A percentile compares a stretch with the other conserved stretches of the same genome.
Evolutionary conservation across 2,888 invertebrate genomes (phyloP).

Genomic region (Cybosia mesomella): DNA sequence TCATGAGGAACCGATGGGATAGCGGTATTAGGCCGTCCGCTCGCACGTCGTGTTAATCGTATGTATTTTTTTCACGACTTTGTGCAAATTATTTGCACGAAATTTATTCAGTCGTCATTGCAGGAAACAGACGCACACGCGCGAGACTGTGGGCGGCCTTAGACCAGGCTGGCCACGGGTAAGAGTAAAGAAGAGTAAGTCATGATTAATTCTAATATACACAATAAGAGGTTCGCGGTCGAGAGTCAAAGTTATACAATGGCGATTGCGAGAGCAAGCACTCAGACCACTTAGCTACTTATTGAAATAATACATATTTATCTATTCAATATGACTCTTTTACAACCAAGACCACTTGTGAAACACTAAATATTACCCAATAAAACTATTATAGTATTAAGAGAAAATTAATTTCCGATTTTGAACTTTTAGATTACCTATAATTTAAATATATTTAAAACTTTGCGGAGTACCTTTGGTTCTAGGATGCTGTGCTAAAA

Average conservation of each 20-base stretch:
- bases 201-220: not conserved
- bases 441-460: not conserved
- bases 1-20: not conserved
- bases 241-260: not conserved
- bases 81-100: no score
- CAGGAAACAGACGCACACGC: no score
- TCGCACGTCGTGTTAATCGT: no score
- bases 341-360: not conserved
- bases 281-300: not conserved
- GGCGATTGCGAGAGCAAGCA: not conserved
- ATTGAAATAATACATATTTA: not conserved
- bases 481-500: not conserved
- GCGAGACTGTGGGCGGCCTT: no score
- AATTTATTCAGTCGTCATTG: no score
- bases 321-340: not conserved
- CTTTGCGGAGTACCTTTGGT: not conserved
- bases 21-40: not conserved
- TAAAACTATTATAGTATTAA: not conserved
- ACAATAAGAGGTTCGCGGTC: not conserved
- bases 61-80: no score
- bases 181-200: not conserved
- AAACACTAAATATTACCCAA: slow-evolving; percentile 3
- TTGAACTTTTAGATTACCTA: not conserved
- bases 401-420: not conserved
- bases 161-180: not conserved